Evolutionary conservation across 2,113 vertebrate species (phyloP).

Genomic region (Hucho hucho): DNA sequence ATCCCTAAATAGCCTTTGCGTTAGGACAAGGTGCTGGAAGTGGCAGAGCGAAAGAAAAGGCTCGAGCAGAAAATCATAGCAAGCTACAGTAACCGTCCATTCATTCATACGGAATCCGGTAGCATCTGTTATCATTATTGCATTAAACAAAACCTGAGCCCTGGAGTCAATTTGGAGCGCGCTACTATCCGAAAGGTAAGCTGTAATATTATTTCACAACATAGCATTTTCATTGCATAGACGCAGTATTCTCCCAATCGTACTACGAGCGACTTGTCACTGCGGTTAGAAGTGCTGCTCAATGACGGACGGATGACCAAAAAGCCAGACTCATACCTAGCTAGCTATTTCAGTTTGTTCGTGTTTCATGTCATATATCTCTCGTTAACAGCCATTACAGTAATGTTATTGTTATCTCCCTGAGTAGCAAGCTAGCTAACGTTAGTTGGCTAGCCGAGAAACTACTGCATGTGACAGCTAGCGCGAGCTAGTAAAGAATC

Average conservation of each 20-base stretch:
- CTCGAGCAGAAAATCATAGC: background rate
- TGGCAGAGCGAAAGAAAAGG: background rate
- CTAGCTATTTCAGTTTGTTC: background rate
- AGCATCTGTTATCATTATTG: background rate
- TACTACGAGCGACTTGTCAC: background rate
- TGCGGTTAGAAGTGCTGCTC: background rate
- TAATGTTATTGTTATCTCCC: no score
- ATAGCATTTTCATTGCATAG: background rate
- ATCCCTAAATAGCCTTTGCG: background rate
- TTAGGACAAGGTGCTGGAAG: background rate
- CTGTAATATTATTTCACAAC: background rate
- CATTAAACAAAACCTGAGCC: background rate
- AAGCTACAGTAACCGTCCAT: background rate
- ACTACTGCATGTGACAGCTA: no score
- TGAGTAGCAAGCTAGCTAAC: background rate
- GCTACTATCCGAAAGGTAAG: background rate
- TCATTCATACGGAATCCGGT: background rate
- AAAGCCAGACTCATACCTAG: no score
- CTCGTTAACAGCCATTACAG: no score
- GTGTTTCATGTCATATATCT: background rate
- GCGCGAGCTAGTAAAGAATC: no score
- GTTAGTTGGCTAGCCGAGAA: background rate
- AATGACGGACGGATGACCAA: no score
- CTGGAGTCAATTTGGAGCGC: background rate
- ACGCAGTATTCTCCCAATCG: background rate